These are phyloP conservation scores for Neopelma chrysocephalum DNA, from an alignment of 2,797 vertebrate genomes.

Conservation along the genomic window DNA sequence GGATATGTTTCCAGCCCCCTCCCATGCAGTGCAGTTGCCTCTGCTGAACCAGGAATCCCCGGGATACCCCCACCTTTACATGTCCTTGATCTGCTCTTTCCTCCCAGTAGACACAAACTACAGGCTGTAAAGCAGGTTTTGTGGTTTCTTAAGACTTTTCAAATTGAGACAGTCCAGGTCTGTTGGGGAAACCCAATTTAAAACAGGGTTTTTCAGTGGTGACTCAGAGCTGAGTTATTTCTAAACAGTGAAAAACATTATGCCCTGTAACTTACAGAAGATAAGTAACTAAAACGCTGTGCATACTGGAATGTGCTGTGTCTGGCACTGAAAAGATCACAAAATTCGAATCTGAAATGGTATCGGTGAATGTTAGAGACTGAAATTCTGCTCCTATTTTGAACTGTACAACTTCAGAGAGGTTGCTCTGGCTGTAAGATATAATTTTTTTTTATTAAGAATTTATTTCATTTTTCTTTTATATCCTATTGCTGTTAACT, in stretches of 20 bases:
- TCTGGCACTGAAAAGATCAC: slow-evolving; percentile 36
- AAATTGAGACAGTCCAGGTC: slow-evolving; percentile 16
- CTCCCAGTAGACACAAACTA: neutral
- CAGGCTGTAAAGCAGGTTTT: neutral
- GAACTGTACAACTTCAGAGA: neutral
- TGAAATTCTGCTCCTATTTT: slow-evolving; percentile 36
- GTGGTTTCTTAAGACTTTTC: neutral
- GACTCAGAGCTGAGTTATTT: slow-evolving; percentile 45
- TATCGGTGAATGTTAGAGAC: neutral
- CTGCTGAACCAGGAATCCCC: neutral
- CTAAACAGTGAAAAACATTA: slow-evolving; percentile 27
- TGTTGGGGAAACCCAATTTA: neutral
- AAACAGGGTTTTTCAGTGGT: neutral
- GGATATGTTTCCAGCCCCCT: neutral
- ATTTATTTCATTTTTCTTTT: slow-evolving; percentile 26
- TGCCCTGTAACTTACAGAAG: slow-evolving; percentile 3
- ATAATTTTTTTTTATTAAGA: slow-evolving; percentile 33
- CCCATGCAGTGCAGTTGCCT: neutral
- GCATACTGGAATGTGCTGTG: slow-evolving; percentile 24
- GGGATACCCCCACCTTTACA: neutral
- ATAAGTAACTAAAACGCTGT: slow-evolving; percentile 28
- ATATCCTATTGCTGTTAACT: slow-evolving; percentile 5
- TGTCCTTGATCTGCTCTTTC: neutral
- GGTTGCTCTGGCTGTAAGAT: neutral
- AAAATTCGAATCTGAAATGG: slow-evolving; percentile 29